Evolutionary conservation across 2,888 invertebrate species (phyloP).

Genomic region (Cyclophora albipunctata): DNA sequence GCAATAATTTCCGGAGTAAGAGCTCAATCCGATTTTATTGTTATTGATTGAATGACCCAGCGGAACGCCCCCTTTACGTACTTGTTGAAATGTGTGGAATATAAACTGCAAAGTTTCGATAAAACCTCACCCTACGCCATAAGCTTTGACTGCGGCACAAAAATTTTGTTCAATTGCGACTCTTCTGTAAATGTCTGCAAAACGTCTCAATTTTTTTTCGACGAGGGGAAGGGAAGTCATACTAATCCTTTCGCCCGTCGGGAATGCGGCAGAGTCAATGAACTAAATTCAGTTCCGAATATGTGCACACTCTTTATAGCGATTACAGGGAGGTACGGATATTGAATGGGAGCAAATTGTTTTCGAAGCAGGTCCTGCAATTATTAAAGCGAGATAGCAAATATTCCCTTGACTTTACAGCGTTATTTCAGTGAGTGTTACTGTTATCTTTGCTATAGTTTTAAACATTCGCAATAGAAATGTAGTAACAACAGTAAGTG

Average conservation of each 20-base stretch:
- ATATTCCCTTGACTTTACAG: too few species aligned
- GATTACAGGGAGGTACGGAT: too few species aligned
- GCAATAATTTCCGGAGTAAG: constrained; percentile 14
- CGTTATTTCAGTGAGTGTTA: too few species aligned
- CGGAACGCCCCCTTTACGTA: constrained; percentile 14
- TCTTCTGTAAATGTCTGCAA: constrained; percentile 12
- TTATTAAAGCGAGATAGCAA: too few species aligned
- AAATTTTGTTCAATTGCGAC: constrained; percentile 14
- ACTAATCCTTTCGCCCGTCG: constrained; percentile 7
- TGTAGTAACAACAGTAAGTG: too few species aligned
- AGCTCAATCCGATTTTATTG: constrained; percentile 20
- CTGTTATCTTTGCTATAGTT: too few species aligned
- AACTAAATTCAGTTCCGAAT: background rate
- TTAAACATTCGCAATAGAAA: too few species aligned
- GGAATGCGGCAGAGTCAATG: constrained; percentile 3
- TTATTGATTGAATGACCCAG: constrained; percentile 21
- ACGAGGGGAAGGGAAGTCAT: constrained; percentile 7
- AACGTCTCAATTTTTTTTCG: constrained; percentile 15
- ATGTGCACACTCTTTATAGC: too few species aligned
- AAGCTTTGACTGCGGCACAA: constrained; percentile 14
- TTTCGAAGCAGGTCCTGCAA: too few species aligned
- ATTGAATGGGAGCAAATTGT: too few species aligned
- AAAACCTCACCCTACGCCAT: constrained; percentile 15
- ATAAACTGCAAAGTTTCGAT: constrained; percentile 20
- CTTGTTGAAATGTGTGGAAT: constrained; percentile 19